Evolutionary conservation across 2,888 invertebrate genomes (phyloP), one percentile per base, ranked within the genome.

Genomic region (Sinhomidia bicolor): DNA sequence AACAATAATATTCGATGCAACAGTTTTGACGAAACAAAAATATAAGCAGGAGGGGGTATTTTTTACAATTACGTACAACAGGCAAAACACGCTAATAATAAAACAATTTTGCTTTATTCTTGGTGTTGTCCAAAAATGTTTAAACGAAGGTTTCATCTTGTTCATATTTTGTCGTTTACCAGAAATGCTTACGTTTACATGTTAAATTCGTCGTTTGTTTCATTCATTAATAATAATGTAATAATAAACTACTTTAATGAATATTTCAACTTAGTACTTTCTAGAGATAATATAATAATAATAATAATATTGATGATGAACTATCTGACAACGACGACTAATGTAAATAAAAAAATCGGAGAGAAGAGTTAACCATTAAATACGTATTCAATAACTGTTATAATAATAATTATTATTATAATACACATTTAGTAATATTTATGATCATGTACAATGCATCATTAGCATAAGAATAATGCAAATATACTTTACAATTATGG

Each of bases 281-380:
- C 57, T 23, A n/a, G n/a, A n/a, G n/a, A 14, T 47, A 47, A 47
- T 4, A 23, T 29, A 60, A 26, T 29, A 14, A 10, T 26, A 60
- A 23, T 23, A 57, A 29, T 29, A 29, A 60, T 60, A 26, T 54
- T 54, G 2, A 17, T 54, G 7, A n/a, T 36, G 65, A 65, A 36
- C 65, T 65, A 65, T 57, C 20, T 68, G 41, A n/a, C n/a, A n/a
- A n/a, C 44, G 44, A 71, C 71, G 20, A 51, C 68, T 82, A 82
- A 65, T 82, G 82, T 82, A 82, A 82, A 82, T 82, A 62, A 82
- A 81, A 71, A 82, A 65, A 82, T 82, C 82, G 82, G 82, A 82
- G 82, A 62, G 62, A 62, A 44, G 36, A n/a, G 78, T 78, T 78
- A 20, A 74, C 74, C 44, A 26, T 78, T 74, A 74, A 74, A 74